phyloP scores from a whole-genome alignment of 2,113 vertebrate genomes.

The Hymenochirus boettgeri region DNA sequence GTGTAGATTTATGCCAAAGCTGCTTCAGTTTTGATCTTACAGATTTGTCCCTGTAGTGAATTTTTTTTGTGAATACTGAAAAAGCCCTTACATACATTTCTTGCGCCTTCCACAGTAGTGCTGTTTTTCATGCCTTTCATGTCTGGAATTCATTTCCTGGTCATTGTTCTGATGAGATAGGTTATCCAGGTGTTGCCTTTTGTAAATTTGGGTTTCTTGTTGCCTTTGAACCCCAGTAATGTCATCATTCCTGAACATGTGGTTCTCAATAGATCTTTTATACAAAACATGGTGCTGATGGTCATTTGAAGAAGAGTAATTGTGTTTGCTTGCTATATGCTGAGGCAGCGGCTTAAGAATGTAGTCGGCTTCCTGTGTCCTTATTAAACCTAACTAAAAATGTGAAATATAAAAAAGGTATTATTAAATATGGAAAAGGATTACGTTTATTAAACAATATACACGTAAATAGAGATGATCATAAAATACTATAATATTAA shows the following conservation, averaged over 20 bases:
- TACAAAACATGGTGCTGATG: slow-evolving; percentile 79
- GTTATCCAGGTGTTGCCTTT: slow-evolving; percentile 2
- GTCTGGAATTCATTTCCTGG: slow-evolving; percentile 30
- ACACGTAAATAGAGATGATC: too few relatives aligned
- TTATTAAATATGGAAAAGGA: too few relatives aligned
- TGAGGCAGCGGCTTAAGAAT: slow-evolving; percentile 72
- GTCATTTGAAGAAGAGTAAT: slow-evolving; percentile 46
- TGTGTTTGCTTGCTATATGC: slow-evolving; percentile 54
- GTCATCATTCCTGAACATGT: neutral
- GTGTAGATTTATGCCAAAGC: too few relatives aligned
- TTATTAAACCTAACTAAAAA: slow-evolving; percentile 83
- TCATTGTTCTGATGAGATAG: slow-evolving; percentile 23
- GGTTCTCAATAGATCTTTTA: slow-evolving; percentile 55
- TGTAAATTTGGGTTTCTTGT: slow-evolving; percentile 15
- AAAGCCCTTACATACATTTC: slow-evolving; percentile 86
- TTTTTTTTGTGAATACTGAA: slow-evolving; percentile 38
- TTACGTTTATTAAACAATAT: too few relatives aligned
- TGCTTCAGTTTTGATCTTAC: too few relatives aligned
- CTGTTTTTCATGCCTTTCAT: slow-evolving; percentile 56
- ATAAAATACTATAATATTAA: too few relatives aligned
- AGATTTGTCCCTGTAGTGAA: too few relatives aligned
- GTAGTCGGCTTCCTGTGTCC: slow-evolving; percentile 75
- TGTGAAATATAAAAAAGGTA: too few relatives aligned
- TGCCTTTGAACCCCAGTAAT: slow-evolving; percentile 29
- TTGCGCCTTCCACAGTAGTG: slow-evolving; percentile 86